Conservation (phyloP, 1,140 invertebrate species). For the Heliconius hewitsoni region DNA sequence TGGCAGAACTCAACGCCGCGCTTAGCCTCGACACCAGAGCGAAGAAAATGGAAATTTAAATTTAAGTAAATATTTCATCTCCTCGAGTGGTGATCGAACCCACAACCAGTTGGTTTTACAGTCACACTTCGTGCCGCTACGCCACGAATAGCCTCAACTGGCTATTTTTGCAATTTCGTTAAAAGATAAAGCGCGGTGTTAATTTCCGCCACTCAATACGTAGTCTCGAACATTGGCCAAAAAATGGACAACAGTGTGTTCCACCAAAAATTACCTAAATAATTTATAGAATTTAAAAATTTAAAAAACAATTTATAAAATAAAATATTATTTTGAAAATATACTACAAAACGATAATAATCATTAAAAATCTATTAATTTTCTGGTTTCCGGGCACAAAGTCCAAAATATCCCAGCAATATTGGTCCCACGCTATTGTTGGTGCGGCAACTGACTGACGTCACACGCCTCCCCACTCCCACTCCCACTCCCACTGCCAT, state of each 20-base stretch:
- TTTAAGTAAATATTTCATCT: no score
- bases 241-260: neutral
- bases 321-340: neutral
- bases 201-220: neutral
- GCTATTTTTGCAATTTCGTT: no score
- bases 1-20: no score
- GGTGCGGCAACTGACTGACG: constrained; percentile 53
- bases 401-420: constrained; percentile 66
- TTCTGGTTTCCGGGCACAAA: constrained; percentile 41
- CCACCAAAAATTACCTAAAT: neutral
- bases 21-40: no score
- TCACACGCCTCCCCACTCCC: constrained; percentile 43
- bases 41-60: no score
- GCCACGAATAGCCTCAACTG: no score
- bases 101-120: no score
- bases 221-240: neutral
- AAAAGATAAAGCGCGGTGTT: neutral
- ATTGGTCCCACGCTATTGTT: constrained; percentile 51
- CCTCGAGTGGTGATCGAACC: no score
- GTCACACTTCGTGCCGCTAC: no score
- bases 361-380: neutral
- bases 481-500: constrained; percentile 20
- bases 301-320: no score
- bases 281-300: no score
- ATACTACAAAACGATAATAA: neutral